phyloP scores from a whole-genome alignment of 1,140 invertebrate species.

The Hylaeus anthracinus region DNA sequence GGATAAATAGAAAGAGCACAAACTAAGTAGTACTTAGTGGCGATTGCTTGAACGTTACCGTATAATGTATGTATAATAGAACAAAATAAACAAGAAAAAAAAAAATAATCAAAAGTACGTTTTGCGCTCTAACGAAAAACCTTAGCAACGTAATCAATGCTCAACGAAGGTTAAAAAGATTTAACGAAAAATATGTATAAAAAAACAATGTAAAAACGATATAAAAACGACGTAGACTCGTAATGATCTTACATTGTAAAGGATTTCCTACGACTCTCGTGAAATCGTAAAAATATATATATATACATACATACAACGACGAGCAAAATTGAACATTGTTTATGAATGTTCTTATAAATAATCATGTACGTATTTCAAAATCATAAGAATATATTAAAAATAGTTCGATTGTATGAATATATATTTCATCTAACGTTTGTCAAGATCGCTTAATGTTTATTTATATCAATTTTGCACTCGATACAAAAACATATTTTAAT shows the following conservation, averaged over 20 bases:
- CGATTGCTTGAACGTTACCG: conserved; percentile 27
- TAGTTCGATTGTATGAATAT: no score
- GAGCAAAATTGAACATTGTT: no score
- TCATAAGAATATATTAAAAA: no score
- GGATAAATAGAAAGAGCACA: conserved; percentile 51
- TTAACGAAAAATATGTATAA: conserved; percentile 70
- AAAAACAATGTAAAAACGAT: conserved; percentile 67
- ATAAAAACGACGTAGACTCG: conserved; percentile 55
- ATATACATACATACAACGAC: conserved; percentile 19
- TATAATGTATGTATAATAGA: conserved; percentile 21
- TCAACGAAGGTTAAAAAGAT: conserved; percentile 74
- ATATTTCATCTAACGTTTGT: no score
- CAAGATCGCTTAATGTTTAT: no score
- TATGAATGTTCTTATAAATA: no score
- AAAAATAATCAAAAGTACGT: conserved; percentile 42
- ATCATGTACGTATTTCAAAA: no score
- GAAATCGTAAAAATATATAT: conserved; percentile 60
- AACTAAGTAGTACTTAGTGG: conserved; percentile 30
- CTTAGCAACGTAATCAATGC: conserved; percentile 68
- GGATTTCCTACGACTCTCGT: conserved; percentile 46
- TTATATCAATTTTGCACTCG: no score
- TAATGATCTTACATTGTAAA: conserved; percentile 44
- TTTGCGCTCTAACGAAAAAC: conserved; percentile 37
- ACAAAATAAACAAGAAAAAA: conserved; percentile 49
- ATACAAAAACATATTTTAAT: no score